A percentile compares a stretch with the other conserved stretches of the same genome.
phyloP scores from a whole-genome alignment of 2,888 invertebrate genomes.

The Acholoe squamosa region DNA sequence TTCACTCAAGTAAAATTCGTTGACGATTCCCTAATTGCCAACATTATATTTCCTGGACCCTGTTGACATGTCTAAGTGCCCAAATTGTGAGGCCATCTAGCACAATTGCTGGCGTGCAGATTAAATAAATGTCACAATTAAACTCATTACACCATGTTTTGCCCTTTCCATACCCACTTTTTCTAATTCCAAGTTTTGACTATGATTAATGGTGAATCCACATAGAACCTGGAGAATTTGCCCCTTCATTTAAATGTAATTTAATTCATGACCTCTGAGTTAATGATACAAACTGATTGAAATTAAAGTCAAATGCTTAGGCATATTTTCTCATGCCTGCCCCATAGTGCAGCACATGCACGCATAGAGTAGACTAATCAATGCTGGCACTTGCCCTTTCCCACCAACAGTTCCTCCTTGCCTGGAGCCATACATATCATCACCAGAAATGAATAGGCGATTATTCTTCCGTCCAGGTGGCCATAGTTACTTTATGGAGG shows the following conservation, averaged over 20 bases:
- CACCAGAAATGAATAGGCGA: conserved; percentile 36
- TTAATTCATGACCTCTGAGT: too few species aligned
- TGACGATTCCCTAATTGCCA: neutral
- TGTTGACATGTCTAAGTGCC: conserved; percentile 2
- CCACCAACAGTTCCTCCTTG: neutral
- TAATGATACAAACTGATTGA: too few species aligned
- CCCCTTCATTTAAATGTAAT: too few species aligned
- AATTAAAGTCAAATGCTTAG: too few species aligned
- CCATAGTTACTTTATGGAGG: neutral
- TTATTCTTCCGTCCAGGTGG: conserved; percentile 33
- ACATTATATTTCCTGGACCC: neutral
- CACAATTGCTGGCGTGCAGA: neutral
- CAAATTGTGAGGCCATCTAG: neutral
- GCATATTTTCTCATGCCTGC: neutral
- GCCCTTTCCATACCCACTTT: too few species aligned
- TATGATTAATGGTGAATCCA: too few species aligned
- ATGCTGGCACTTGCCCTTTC: conserved; percentile 25
- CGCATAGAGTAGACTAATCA: neutral
- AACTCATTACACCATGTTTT: neutral
- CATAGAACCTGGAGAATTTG: too few species aligned
- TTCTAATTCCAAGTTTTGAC: too few species aligned
- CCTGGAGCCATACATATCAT: conserved; percentile 45
- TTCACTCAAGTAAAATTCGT: neutral
- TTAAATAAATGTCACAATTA: conserved; percentile 11
- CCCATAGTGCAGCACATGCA: neutral